A percentile compares a stretch with the other conserved stretches of the same genome.
These are phyloP conservation scores for Lanistes nyassanus DNA, from an alignment of 1,140 invertebrate species.

Conservation along the genomic window DNA sequence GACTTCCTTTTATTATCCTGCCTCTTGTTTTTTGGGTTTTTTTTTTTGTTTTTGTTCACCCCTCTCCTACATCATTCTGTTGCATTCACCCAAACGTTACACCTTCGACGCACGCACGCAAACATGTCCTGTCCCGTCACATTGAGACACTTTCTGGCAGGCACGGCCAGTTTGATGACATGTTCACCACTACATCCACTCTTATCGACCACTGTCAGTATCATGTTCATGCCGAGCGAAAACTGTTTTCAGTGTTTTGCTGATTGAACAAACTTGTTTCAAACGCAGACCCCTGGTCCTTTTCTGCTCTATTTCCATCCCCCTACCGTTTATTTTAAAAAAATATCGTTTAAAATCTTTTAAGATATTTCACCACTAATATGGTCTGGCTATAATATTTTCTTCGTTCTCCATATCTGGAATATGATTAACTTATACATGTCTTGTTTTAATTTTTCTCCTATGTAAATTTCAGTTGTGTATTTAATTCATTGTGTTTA, in stretches of 20 bases:
- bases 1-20: background rate
- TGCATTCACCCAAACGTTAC: background rate
- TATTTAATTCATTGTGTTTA: constrained; percentile 16
- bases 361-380: constrained; percentile 3
- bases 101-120: background rate
- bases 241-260: background rate
- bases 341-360: background rate
- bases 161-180: background rate
- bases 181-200: background rate
- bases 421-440: constrained; percentile 24
- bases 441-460: constrained; percentile 7
- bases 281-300: background rate
- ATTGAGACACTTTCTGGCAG: background rate
- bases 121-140: background rate
- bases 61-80: background rate
- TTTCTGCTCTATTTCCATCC: background rate
- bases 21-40: background rate
- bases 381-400: constrained; percentile 15
- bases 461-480: constrained; percentile 18
- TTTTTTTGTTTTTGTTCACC: background rate
- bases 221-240: no score
- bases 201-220: no score
- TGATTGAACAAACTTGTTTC: background rate
- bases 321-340: background rate
- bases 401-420: constrained; percentile 22